Conservation (phyloP, 2,888 invertebrate species). For the Phortica magna region DNA sequence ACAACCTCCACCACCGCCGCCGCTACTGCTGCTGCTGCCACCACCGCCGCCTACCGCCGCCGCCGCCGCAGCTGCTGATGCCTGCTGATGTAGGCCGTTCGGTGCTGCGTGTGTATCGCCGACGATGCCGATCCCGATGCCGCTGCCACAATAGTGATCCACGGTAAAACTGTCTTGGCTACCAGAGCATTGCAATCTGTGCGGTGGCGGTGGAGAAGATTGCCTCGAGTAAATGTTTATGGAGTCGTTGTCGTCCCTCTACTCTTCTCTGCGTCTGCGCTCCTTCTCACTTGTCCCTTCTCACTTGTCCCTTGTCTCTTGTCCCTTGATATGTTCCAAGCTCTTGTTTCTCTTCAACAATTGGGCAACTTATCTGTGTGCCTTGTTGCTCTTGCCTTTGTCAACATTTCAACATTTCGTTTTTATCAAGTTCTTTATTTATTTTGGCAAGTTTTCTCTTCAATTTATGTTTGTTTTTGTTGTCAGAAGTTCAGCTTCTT, state of each 20-base stretch:
- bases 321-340: too few relatives aligned
- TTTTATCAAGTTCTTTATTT: not conserved
- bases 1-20: constrained; percentile 42
- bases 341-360: too few relatives aligned
- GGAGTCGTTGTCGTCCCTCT: constrained; percentile 50
- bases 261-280: not conserved
- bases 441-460: constrained; percentile 18
- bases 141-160: constrained; percentile 78
- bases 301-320: too few relatives aligned
- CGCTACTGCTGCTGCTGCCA: constrained; percentile 21
- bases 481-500: constrained; percentile 19
- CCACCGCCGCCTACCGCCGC: constrained; percentile 33
- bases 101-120: constrained; percentile 65
- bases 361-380: not conserved
- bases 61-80: constrained; percentile 46
- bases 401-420: not conserved
- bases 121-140: constrained; percentile 55
- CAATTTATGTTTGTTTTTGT: constrained; percentile 17
- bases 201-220: constrained; percentile 79
- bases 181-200: constrained; percentile 79
- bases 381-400: constrained; percentile 20
- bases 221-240: constrained; percentile 78
- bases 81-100: constrained; percentile 48
- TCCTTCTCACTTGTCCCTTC: too few relatives aligned
- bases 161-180: constrained; percentile 79